Conservation (phyloP, 2,888 invertebrate species). For the Stenodera caucasica region DNA sequence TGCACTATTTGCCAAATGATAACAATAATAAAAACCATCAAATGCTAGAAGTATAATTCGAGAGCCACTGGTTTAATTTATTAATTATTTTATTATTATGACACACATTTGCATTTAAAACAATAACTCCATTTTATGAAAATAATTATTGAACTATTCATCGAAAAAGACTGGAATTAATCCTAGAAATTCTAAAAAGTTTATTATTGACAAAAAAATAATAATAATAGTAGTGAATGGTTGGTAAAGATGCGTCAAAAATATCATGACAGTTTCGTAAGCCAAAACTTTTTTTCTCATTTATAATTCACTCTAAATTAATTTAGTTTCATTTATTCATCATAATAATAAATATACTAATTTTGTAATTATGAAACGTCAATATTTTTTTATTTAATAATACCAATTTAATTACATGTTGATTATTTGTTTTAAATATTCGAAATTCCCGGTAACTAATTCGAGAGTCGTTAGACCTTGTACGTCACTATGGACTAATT, state of each 20-base stretch:
- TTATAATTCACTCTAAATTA: neutral
- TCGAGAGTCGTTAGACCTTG: no score
- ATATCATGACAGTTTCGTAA: conserved; percentile 3
- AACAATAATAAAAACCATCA: neutral
- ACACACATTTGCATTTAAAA: neutral
- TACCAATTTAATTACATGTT: no score
- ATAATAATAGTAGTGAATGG: neutral
- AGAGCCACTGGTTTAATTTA: conserved; percentile 2
- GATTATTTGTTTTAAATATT: no score
- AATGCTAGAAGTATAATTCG: neutral
- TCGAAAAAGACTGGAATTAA: neutral
- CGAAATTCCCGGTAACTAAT: no score
- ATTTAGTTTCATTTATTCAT: neutral
- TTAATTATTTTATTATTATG: neutral
- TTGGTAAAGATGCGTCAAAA: neutral
- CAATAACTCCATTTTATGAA: neutral
- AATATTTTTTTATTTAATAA: no score
- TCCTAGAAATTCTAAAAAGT: neutral
- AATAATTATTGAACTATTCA: neutral
- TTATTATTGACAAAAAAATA: conserved; percentile 3
- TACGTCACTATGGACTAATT: no score
- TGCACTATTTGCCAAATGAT: neutral
- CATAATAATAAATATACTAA: neutral
- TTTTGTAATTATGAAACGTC: neutral
- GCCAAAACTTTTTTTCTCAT: neutral